Conservation (phyloP, 1,140 invertebrate genomes). For the Pseudomyrmex sp. region DNA sequence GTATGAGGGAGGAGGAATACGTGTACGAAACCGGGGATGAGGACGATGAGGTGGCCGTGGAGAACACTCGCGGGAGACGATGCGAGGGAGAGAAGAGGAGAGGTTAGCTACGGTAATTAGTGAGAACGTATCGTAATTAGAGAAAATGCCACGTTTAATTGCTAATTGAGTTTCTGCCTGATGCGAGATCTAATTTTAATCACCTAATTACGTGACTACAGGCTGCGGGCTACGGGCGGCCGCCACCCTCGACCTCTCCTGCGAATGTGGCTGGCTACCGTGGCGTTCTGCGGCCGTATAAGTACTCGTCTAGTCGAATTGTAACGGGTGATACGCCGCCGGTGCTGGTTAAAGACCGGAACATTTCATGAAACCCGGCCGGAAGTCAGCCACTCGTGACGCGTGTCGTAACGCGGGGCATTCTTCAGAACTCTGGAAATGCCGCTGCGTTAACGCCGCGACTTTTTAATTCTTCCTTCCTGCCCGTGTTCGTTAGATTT, state of each 20-base stretch:
- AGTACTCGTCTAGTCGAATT: constrained; percentile 74
- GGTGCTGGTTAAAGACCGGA: constrained; percentile 69
- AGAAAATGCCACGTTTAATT: constrained; percentile 88
- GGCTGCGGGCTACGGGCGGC: constrained; percentile 82
- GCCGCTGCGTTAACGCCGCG: background rate
- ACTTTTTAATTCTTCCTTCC: background rate
- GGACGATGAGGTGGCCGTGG: constrained; percentile 63
- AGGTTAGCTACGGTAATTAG: constrained; percentile 85
- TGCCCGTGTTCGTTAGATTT: background rate
- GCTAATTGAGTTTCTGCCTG: constrained; percentile 88
- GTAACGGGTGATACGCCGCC: constrained; percentile 74
- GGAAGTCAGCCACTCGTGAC: constrained; percentile 48
- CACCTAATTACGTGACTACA: constrained; percentile 88
- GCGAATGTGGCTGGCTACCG: constrained; percentile 75
- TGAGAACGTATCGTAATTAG: constrained; percentile 87
- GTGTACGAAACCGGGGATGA: constrained; percentile 21
- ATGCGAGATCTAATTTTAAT: constrained; percentile 88
- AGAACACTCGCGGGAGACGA: constrained; percentile 59
- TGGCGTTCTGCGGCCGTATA: constrained; percentile 69
- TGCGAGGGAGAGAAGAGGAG: constrained; percentile 61
- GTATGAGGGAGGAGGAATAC: constrained; percentile 10
- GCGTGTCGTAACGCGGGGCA: constrained; percentile 23
- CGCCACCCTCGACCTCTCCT: constrained; percentile 75
- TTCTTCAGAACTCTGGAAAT: constrained; percentile 35
- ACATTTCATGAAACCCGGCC: constrained; percentile 63